Base-by-base conservation (phyloP, 64 coral and sea anemone species). In the Actinia tenebrosa region DNA sequence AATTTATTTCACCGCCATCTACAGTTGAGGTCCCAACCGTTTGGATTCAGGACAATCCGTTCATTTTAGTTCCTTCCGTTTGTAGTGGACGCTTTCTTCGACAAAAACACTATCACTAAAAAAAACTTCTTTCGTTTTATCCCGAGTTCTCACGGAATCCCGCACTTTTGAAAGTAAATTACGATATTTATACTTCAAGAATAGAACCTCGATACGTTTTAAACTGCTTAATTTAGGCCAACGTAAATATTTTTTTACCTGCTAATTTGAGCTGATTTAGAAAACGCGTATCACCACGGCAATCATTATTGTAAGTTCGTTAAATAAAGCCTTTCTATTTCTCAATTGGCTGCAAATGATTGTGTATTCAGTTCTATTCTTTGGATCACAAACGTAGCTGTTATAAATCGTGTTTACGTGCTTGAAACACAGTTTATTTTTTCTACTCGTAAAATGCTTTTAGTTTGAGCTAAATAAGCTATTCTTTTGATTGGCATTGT, bases 21-120 rank as follows among this genome's bases (percentile, higher is more conserved):
- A 75, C 20, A 75, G 20, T 5, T 71, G 9, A n/a, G 8, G 23
- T 1, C 11, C 69, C 5, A 14, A 66, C 26, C 69, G 26, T 75
- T 75, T 75, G 69, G 26, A 75, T 75, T 75, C 42, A 43, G 69
- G 69, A 75, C 69, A 75, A 75, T 75, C 69, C 25, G 13, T 42
- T 75, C 63, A n/a, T 5, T 20, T n/a, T 10, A 23, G 19, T 66
- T 75, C 69, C 69, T 75, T 75, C 69, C 69, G 69, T 25, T 42
- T 42, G 7, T 10, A 75, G 26, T 25, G 69, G 25, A 75, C 69
- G 26, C 20, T 75, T 75, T 30, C 13, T 75, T 42, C 69, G 3
- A 30, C 22, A 42, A 27, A 27, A 37, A 15, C 30, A 15, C 69
- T 42, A 75, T 75, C 69, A 42, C 69, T 75, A 75, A 75, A 71